Conservation (phyloP, 2,113 vertebrate genomes). For the Natator depressus region DNA sequence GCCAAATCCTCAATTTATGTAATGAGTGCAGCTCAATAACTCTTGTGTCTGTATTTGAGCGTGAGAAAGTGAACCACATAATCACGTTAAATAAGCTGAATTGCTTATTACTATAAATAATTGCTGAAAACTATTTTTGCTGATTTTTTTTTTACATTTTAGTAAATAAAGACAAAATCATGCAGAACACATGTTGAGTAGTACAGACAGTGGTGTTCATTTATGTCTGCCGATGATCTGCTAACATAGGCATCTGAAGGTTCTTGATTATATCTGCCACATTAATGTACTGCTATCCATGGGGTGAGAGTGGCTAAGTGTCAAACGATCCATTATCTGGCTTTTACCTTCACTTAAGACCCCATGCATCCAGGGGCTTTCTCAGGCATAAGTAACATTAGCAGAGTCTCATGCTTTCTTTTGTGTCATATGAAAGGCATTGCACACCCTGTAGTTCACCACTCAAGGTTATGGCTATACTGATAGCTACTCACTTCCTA, state of each 20-base stretch:
- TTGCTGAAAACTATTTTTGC: background rate
- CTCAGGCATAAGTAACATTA: background rate
- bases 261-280: background rate
- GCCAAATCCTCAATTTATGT: fast-evolving
- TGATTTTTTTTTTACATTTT: background rate
- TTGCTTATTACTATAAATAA: background rate
- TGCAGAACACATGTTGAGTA: background rate
- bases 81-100: background rate
- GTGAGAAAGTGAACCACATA: fast-evolving
- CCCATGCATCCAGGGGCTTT: background rate
- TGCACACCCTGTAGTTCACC: background rate
- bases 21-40: background rate
- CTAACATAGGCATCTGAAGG: background rate
- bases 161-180: background rate
- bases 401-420: constrained; percentile 12
- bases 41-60: background rate
- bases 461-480: background rate
- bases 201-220: background rate
- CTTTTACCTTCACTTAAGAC: background rate
- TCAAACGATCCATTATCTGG: background rate
- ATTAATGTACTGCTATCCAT: background rate
- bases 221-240: background rate
- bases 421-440: constrained; percentile 22
- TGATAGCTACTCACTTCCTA: background rate
- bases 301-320: background rate